These are phyloP conservation scores for Chlorodrepanis virens DNA, from an alignment of 2,113 vertebrate species.

Conservation along the genomic window DNA sequence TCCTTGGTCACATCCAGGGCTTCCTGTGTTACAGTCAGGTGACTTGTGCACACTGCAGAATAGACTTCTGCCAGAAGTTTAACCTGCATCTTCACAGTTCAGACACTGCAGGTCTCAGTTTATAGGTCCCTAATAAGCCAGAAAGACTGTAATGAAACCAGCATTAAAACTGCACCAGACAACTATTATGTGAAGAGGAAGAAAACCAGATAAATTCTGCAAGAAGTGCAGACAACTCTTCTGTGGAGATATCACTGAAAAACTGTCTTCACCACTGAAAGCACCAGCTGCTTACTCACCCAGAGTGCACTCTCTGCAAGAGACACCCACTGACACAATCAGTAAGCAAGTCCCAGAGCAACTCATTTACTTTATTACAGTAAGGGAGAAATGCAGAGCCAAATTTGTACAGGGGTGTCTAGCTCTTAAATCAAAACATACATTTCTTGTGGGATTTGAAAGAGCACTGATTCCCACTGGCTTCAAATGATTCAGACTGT, in stretches of 20 bases:
- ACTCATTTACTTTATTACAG: slow-evolving; percentile 16
- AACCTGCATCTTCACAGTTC: not conserved
- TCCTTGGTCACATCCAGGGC: not conserved
- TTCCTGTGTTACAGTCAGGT: not conserved
- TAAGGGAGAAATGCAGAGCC: not conserved
- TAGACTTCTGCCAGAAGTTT: not conserved
- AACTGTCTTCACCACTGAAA: not conserved
- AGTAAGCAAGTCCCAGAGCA: slow-evolving; percentile 1
- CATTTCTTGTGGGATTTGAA: not conserved
- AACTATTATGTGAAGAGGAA: not conserved
- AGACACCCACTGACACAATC: not conserved
- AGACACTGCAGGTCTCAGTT: not conserved
- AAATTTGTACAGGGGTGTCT: not conserved
- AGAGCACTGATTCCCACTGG: not conserved
- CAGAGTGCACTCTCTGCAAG: not conserved
- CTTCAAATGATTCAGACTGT: slow-evolving; percentile 6
- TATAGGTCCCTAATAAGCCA: not conserved
- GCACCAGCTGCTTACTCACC: slow-evolving; percentile 1
- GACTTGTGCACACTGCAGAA: not conserved
- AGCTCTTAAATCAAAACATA: not conserved
- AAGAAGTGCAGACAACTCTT: not conserved
- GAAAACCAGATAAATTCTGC: not conserved
- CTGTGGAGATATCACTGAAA: not conserved
- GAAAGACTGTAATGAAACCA: not conserved
- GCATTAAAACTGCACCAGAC: not conserved